These are phyloP conservation scores for Orussus abietinus DNA, from an alignment of 1,140 invertebrate species.

Conservation along the genomic window DNA sequence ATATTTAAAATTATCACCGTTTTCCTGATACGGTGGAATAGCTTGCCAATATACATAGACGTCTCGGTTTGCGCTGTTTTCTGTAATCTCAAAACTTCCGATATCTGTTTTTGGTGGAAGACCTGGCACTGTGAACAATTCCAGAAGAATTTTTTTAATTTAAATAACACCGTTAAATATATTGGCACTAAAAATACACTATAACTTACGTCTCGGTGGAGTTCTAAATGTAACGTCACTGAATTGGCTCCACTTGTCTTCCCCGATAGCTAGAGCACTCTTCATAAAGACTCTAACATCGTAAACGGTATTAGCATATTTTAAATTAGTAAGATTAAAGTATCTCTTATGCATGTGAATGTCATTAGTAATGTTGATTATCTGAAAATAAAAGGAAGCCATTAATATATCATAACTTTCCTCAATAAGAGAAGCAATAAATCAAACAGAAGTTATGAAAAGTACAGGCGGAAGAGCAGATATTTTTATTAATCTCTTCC, in stretches of 20 bases:
- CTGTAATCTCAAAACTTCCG: slow-evolving; percentile 63
- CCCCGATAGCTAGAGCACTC: slow-evolving; percentile 49
- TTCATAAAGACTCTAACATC: slow-evolving; percentile 65
- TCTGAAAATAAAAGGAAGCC: slow-evolving; percentile 22
- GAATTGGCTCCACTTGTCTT: slow-evolving; percentile 63
- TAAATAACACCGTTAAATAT: slow-evolving; percentile 10
- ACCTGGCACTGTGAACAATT: slow-evolving; percentile 50
- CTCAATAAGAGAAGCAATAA: no score
- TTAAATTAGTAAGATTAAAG: slow-evolving; percentile 57
- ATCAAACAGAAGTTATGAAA: no score
- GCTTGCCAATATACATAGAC: slow-evolving; percentile 69
- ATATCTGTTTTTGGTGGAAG: slow-evolving; percentile 59
- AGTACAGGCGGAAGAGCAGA: no score
- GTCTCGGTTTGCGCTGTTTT: slow-evolving; percentile 50
- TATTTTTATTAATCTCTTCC: no score
- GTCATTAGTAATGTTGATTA: slow-evolving; percentile 38
- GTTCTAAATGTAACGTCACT: slow-evolving; percentile 58
- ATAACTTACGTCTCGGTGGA: slow-evolving; percentile 52
- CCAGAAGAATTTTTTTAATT: no score
- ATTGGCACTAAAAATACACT: neutral
- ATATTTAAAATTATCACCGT: slow-evolving; percentile 57
- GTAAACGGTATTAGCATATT: slow-evolving; percentile 65
- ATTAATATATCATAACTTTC: slow-evolving; percentile 3
- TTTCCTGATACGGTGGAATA: slow-evolving; percentile 59
- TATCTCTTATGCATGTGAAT: slow-evolving; percentile 33